phyloP scores from a whole-genome alignment of 2,113 vertebrate genomes.

The Barbus barbus region DNA sequence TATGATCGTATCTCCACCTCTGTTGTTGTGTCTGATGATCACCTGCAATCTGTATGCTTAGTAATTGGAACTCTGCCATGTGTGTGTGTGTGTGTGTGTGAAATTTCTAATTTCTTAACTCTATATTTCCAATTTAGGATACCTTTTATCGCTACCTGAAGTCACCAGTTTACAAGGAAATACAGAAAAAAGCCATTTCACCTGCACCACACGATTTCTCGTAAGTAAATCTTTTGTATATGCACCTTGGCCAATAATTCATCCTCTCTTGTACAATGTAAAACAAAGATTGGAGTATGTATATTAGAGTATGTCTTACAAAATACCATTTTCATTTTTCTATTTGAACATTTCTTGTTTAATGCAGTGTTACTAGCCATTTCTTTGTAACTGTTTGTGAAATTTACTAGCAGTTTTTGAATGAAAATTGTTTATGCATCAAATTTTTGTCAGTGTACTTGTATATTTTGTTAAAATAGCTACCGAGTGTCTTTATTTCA shows the following conservation, averaged over 20 bases:
- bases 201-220: slow-evolving; percentile 84
- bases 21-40: not conserved
- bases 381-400: too few relatives aligned
- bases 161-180: slow-evolving; percentile 95
- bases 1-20: slow-evolving; percentile 52
- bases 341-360: too few relatives aligned
- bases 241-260: not conserved
- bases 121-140: slow-evolving; percentile 74
- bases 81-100: not conserved
- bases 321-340: not conserved
- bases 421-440: too few relatives aligned
- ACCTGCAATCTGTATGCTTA: slow-evolving; percentile 20
- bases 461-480: not conserved
- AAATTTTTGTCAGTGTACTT: not conserved
- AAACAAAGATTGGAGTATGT: too few relatives aligned
- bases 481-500: not conserved
- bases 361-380: too few relatives aligned
- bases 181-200: slow-evolving; percentile 86
- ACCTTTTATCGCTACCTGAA: slow-evolving; percentile 96
- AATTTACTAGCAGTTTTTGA: not conserved
- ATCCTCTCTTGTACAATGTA: not conserved
- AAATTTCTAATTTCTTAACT: not conserved
- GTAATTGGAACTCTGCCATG: not conserved
- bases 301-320: too few relatives aligned
- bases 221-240: slow-evolving; percentile 69